phyloP scores from a whole-genome alignment of 2,888 invertebrate species.

The Cerceris ruficornis region DNA sequence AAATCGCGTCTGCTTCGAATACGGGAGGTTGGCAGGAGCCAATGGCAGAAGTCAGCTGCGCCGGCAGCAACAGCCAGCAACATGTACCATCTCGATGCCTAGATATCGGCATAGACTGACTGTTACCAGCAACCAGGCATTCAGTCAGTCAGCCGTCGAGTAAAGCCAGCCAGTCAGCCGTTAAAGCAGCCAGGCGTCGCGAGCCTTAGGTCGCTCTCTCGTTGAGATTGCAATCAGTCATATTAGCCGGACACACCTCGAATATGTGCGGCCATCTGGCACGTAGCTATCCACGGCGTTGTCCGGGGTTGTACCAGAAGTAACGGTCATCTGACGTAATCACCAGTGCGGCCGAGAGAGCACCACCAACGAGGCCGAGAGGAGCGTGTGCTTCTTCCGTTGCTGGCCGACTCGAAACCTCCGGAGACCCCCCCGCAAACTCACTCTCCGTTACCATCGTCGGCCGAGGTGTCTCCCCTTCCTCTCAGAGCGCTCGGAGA shows the following conservation, averaged over 20 bases:
- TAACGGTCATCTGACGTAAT: slow-evolving; percentile 66
- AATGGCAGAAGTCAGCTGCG: slow-evolving; percentile 29
- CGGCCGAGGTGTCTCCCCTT: neutral
- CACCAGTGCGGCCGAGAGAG: slow-evolving; percentile 16
- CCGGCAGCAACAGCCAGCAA: slow-evolving; percentile 30
- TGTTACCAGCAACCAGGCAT: neutral
- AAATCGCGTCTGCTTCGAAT: slow-evolving; percentile 66
- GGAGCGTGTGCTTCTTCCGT: slow-evolving; percentile 26
- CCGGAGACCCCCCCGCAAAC: slow-evolving; percentile 17
- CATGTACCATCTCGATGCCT: neutral
- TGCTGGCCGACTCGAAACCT: slow-evolving; percentile 22
- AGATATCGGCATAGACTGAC: no score
- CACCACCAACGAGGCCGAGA: slow-evolving; percentile 2
- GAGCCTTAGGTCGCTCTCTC: slow-evolving; percentile 53
- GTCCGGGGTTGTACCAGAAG: slow-evolving; percentile 41
- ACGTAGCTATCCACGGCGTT: slow-evolving; percentile 48
- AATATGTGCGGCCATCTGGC: slow-evolving; percentile 70
- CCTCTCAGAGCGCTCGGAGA: slow-evolving; percentile 13
- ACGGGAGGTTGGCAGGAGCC: slow-evolving; percentile 43
- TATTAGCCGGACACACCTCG: slow-evolving; percentile 75
- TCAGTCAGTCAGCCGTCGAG: neutral
- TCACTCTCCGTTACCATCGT: slow-evolving; percentile 15
- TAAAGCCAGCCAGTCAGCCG: neutral
- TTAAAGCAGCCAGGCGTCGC: neutral
- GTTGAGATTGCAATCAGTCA: slow-evolving; percentile 75